Conservation (phyloP, 1,140 invertebrate species). For the Danaus plexippus region DNA sequence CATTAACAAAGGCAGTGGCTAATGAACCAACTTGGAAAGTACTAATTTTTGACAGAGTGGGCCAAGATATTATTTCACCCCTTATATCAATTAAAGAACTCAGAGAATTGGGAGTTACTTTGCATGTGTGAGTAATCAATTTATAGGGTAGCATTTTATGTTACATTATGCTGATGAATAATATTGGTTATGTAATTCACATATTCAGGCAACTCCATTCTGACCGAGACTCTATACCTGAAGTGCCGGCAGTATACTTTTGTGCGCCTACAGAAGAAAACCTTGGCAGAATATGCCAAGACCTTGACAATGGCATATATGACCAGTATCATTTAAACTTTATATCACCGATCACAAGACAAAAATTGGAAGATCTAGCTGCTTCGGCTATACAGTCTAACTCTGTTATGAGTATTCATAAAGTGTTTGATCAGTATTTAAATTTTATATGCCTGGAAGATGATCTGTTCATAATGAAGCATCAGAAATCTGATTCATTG, state of each 20-base stretch:
- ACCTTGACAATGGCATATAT: conserved; percentile 93
- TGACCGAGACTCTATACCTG: conserved; percentile 95
- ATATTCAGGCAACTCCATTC: conserved; percentile 88
- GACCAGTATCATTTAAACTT: conserved; percentile 98
- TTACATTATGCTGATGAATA: neutral
- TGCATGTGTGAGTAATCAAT: conserved; percentile 88
- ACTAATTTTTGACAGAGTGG: conserved; percentile 94
- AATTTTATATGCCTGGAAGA: conserved; percentile 99
- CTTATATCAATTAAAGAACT: conserved; percentile 96
- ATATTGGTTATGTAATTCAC: conserved; percentile 3
- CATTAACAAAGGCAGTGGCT: conserved; percentile 80
- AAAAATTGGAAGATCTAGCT: conserved; percentile 96
- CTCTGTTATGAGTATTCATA: conserved; percentile 91
- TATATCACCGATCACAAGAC: conserved; percentile 94
- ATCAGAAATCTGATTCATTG: conserved; percentile 91
- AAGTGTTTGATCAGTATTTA: conserved; percentile 97
- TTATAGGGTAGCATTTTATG: neutral
- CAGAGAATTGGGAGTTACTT: conserved; percentile 94
- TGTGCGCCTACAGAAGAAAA: conserved; percentile 98
- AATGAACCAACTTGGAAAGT: conserved; percentile 96
- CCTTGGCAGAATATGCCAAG: conserved; percentile 93
- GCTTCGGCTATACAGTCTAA: conserved; percentile 90
- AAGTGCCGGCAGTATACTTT: conserved; percentile 99
- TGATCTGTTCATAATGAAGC: conserved; percentile 95
- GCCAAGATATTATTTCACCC: conserved; percentile 98